phyloP scores from a whole-genome alignment of 1,140 invertebrate genomes.

The Plutomurus gul region DNA sequence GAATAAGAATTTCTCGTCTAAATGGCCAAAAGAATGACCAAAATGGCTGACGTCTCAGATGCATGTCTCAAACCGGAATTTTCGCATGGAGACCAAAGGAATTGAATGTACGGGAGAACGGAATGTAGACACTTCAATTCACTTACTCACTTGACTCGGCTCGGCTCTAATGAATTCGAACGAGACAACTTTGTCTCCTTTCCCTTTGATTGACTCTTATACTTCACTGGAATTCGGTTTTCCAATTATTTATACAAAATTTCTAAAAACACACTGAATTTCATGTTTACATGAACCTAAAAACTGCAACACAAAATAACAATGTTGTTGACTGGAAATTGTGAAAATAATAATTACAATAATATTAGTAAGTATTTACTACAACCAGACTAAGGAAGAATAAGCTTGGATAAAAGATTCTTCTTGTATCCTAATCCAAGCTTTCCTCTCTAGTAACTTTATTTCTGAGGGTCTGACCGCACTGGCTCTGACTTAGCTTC shows the following conservation, averaged over 20 bases:
- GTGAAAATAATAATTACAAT: no score
- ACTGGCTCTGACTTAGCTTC: background rate
- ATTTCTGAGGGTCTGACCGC: conserved; percentile 5
- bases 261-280: no score
- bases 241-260: no score
- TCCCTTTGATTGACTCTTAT: no score
- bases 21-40: conserved; percentile 45
- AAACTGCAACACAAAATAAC: no score
- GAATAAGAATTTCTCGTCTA: conserved; percentile 31
- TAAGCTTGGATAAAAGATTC: conserved; percentile 1
- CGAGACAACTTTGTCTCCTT: no score
- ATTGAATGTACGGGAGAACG: conserved; percentile 1
- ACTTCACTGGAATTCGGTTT: no score
- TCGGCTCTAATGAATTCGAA: background rate
- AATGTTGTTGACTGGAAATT: no score
- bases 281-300: no score
- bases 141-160: background rate
- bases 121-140: conserved; percentile 4
- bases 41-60: conserved; percentile 43
- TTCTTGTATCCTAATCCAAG: conserved; percentile 20
- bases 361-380: no score
- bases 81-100: conserved; percentile 36
- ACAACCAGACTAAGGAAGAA: conserved; percentile 23
- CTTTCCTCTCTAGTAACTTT: conserved; percentile 24
- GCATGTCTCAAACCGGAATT: conserved; percentile 46